Conservation (phyloP, 1,140 invertebrate genomes). For the Ctenoplectra terminalis region DNA sequence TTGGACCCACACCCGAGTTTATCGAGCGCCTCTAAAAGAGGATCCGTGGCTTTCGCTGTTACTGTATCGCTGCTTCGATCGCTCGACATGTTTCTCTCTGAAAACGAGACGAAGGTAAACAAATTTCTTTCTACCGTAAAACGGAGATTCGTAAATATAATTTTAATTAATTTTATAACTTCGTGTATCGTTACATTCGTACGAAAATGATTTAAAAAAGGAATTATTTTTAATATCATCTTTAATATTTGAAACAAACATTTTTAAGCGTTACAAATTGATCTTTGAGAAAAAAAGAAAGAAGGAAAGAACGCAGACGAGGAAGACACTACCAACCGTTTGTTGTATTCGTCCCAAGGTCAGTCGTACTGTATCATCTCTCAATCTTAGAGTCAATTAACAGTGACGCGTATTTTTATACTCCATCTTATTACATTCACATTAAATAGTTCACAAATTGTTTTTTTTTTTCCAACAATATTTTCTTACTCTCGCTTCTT, state of each 20-base stretch:
- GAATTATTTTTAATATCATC: no score
- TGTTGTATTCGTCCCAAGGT: background rate
- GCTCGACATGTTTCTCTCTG: slow-evolving; percentile 2
- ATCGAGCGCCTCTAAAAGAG: slow-evolving; percentile 46
- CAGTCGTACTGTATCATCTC: no score
- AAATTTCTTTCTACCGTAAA: no score
- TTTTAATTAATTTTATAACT: background rate
- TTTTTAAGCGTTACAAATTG: no score
- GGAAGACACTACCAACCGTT: background rate
- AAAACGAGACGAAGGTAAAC: background rate
- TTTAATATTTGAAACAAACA: no score
- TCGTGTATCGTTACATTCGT: background rate
- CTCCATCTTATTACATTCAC: background rate
- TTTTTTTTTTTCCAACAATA: background rate
- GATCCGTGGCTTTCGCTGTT: slow-evolving; percentile 24
- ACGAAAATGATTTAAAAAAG: no score
- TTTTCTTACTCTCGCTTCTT: no score
- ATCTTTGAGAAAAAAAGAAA: background rate
- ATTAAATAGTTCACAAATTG: background rate
- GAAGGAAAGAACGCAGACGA: background rate
- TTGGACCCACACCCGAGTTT: slow-evolving; percentile 68
- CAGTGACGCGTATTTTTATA: background rate
- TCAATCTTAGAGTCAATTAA: background rate
- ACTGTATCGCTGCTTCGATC: background rate
- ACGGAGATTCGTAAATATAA: background rate